Conservation (phyloP, 2,888 invertebrate species). For the Eumacrocentrus americanus region DNA sequence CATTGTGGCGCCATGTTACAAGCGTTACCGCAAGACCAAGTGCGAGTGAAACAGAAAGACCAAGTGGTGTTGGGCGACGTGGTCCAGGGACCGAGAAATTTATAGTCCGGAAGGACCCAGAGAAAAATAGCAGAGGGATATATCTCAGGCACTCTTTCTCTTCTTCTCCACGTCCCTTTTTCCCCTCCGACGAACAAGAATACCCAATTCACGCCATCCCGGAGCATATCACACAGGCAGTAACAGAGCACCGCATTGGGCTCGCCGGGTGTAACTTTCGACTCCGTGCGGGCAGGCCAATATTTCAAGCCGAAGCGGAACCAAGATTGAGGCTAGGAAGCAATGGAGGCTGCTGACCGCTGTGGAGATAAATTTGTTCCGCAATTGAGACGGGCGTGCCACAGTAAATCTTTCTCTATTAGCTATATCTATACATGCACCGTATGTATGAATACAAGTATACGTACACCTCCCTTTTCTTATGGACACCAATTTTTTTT, state of each 20-base stretch:
- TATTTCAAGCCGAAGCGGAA: constrained; percentile 54
- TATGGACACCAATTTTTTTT: background rate
- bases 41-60: constrained; percentile 30
- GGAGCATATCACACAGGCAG: background rate
- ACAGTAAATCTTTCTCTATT: constrained; percentile 57
- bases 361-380: constrained; percentile 59
- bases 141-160: constrained; percentile 9
- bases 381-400: constrained; percentile 58
- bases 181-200: constrained; percentile 21
- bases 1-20: constrained; percentile 46
- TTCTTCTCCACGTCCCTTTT: constrained; percentile 9
- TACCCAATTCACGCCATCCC: constrained; percentile 29
- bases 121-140: constrained; percentile 16
- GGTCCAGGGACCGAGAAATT: constrained; percentile 25
- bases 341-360: constrained; percentile 54
- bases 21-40: constrained; percentile 41
- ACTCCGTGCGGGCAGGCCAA: constrained; percentile 54
- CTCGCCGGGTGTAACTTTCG: constrained; percentile 50
- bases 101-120: constrained; percentile 26
- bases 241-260: constrained; percentile 6
- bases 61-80: constrained; percentile 22
- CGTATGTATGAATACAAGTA: constrained; percentile 20
- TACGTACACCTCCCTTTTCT: background rate
- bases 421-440: constrained; percentile 31
- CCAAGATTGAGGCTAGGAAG: constrained; percentile 58